A percentile compares a stretch with the other conserved stretches of the same genome.
Evolutionary conservation across 2,113 vertebrate genomes (phyloP).

Genomic region (Ceyx cyanopectus): DNA sequence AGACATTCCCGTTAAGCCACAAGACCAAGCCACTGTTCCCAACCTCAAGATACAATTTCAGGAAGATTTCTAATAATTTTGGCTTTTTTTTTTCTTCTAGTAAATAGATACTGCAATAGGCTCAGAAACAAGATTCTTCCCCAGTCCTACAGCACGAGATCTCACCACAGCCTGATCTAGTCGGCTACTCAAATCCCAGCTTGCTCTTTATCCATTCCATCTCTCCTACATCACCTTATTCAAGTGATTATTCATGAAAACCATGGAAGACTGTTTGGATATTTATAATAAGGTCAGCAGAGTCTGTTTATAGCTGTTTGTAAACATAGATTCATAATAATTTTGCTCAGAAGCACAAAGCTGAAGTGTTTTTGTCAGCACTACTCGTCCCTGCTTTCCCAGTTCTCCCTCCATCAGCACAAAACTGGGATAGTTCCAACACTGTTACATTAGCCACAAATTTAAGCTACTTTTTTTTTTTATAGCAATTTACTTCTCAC

Average conservation of each 20-base stretch:
- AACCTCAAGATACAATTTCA: neutral
- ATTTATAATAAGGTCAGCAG: constrained; percentile 35
- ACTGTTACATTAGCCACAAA: neutral
- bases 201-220: neutral
- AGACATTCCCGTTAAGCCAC: neutral
- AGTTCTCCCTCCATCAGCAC: neutral
- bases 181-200: constrained; percentile 1
- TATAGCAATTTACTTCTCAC: neutral
- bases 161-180: neutral
- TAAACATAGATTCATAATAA: constrained; percentile 20
- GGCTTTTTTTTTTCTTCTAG: neutral
- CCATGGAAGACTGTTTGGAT: neutral
- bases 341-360: constrained; percentile 36
- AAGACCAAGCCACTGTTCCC: neutral
- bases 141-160: neutral
- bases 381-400: neutral
- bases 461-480: neutral
- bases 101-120: neutral
- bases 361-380: constrained; percentile 35
- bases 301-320: constrained; percentile 38
- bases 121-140: neutral
- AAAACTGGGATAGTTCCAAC: neutral
- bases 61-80: neutral
- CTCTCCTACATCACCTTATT: neutral
- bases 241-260: constrained; percentile 28